A percentile compares a stretch with the other conserved stretches of the same genome.
Evolutionary conservation across 2,888 invertebrate species (phyloP).

Genomic region (Eurois occulta): DNA sequence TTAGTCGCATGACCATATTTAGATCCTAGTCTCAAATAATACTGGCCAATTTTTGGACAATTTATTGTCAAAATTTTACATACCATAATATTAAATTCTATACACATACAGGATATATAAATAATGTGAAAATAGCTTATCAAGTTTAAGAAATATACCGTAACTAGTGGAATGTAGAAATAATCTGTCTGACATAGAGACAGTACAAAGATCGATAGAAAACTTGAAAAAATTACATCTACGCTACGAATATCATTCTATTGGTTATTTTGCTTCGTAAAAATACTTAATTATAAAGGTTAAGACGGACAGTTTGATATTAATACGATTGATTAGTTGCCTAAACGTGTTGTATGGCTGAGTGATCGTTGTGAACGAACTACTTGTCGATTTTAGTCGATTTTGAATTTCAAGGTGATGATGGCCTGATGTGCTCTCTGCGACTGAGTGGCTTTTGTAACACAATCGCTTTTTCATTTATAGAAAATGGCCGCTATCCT

Average conservation of each 20-base stretch:
- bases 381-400: slow-evolving; percentile 42
- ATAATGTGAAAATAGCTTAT: slow-evolving; percentile 51
- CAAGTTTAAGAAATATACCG: slow-evolving; percentile 37
- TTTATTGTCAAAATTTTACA: slow-evolving; percentile 66
- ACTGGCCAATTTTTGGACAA: slow-evolving; percentile 79
- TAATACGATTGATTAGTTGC: slow-evolving; percentile 66
- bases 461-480: not conserved
- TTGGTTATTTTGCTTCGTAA: slow-evolving; percentile 63
- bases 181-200: slow-evolving; percentile 39
- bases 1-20: slow-evolving; percentile 24
- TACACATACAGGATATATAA: slow-evolving; percentile 60
- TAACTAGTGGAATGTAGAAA: slow-evolving; percentile 59
- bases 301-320: slow-evolving; percentile 70
- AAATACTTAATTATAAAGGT: slow-evolving; percentile 67
- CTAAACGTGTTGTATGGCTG: slow-evolving; percentile 64
- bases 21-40: slow-evolving; percentile 73
- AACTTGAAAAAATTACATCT: slow-evolving; percentile 39
- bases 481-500: not conserved
- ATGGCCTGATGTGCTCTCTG: not conserved
- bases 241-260: slow-evolving; percentile 59
- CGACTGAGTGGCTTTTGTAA: not conserved
- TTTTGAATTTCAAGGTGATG: slow-evolving; percentile 52
- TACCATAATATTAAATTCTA: slow-evolving; percentile 50
- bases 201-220: slow-evolving; percentile 23
- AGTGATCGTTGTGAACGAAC: slow-evolving; percentile 59